A percentile compares a stretch with the other conserved stretches of the same genome.
phyloP scores from a whole-genome alignment of 2,113 vertebrate genomes.

The Alexandromys fortis region DNA sequence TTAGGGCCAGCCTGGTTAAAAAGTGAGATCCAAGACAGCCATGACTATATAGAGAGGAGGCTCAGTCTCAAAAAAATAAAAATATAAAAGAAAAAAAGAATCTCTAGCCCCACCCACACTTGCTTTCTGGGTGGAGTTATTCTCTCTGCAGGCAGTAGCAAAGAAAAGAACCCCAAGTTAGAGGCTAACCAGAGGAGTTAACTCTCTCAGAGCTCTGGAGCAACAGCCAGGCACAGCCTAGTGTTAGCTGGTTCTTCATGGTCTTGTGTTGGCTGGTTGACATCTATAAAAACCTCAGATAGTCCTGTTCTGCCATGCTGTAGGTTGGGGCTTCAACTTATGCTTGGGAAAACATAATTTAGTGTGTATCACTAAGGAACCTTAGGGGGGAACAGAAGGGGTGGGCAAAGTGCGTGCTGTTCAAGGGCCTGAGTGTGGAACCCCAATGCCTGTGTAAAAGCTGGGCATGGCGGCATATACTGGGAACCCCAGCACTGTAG shows the following conservation, averaged over 20 bases:
- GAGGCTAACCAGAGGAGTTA: neutral
- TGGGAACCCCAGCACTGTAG: neutral
- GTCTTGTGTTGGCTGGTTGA: neutral
- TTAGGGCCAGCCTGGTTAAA: neutral
- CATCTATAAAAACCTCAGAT: neutral
- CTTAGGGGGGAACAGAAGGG: neutral
- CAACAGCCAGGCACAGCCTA: neutral
- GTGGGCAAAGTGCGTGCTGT: neutral
- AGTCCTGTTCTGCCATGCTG: neutral
- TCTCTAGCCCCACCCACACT: neutral
- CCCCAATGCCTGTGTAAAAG: neutral
- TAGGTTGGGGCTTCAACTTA: too few species aligned
- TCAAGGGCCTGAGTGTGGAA: neutral
- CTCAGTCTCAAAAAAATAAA: neutral
- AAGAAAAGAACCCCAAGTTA: neutral
- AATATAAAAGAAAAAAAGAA: too few species aligned
- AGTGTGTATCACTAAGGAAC: neutral
- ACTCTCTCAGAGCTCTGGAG: neutral
- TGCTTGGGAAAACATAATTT: neutral
- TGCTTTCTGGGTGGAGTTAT: neutral
- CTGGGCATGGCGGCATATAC: too few species aligned
- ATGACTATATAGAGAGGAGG: too few species aligned
- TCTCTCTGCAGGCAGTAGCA: neutral
- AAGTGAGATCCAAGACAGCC: neutral
- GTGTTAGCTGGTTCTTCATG: too few species aligned